These are phyloP conservation scores for Falco punctatus DNA, from an alignment of 2,113 vertebrate genomes.

Conservation along the genomic window DNA sequence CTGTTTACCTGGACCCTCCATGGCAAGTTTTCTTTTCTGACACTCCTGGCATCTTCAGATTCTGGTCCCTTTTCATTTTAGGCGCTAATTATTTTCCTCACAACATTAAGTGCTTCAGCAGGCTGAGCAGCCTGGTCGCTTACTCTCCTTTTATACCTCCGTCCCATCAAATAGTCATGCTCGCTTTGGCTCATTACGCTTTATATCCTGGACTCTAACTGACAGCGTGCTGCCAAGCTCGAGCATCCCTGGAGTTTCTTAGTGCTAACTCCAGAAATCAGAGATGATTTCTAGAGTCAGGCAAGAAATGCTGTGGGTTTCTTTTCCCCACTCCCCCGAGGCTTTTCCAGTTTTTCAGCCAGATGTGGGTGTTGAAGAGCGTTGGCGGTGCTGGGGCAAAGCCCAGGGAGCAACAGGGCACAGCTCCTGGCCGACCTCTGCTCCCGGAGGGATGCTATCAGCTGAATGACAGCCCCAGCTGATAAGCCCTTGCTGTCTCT, in stretches of 20 bases:
- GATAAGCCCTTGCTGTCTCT: not conserved
- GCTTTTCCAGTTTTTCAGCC: not conserved
- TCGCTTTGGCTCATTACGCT: not conserved
- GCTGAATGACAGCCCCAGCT: not conserved
- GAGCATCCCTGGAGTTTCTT: not conserved
- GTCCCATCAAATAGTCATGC: not conserved
- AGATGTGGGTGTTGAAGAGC: not conserved
- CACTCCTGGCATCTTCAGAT: not conserved
- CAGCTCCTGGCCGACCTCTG: accelerated
- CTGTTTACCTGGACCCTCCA: not conserved
- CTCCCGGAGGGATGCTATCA: not conserved
- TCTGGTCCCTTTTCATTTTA: not conserved
- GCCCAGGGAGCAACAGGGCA: not conserved
- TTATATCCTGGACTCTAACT: not conserved
- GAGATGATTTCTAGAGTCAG: not conserved
- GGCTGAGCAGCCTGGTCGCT: not conserved
- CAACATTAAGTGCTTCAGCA: not conserved
- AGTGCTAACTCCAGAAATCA: not conserved
- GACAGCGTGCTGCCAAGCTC: not conserved
- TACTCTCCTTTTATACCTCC: not conserved
- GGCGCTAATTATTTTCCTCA: slow-evolving; percentile 1
- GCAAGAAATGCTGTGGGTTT: not conserved
- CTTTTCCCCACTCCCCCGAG: not conserved
- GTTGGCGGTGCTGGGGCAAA: not conserved
- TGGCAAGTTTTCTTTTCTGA: not conserved